Evolutionary conservation across 2,888 invertebrate genomes (phyloP).

Genomic region (Poecilobothrus nobilitatus): DNA sequence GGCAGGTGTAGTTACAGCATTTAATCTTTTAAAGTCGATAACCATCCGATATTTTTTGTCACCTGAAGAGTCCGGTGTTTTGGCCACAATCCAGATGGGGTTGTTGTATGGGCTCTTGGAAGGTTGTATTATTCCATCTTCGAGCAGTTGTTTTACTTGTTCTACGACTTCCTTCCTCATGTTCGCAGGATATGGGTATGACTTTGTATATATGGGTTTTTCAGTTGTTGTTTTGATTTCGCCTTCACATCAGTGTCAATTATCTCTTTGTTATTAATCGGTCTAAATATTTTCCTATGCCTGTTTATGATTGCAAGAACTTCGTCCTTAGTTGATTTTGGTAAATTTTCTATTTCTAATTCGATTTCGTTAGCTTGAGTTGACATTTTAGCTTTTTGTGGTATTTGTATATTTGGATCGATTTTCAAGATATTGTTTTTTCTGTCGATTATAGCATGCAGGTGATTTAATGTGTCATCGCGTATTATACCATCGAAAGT

Average conservation of each 20-base stretch:
- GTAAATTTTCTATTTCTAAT: background rate
- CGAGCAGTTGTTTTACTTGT: constrained; percentile 30
- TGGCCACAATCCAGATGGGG: constrained; percentile 27
- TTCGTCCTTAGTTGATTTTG: background rate
- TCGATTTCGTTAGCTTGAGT: constrained; percentile 15
- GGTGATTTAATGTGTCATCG: too few relatives aligned
- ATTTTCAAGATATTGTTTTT: constrained; percentile 13
- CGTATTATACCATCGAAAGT: too few relatives aligned
- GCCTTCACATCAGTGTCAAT: constrained; percentile 26
- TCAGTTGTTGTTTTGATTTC: constrained; percentile 28
- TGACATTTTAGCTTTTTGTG: constrained; percentile 14
- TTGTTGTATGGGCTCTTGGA: constrained; percentile 29
- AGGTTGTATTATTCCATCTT: too few relatives aligned
- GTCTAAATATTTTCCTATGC: constrained; percentile 11
- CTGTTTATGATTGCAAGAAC: background rate
- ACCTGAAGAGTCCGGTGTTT: constrained; percentile 22
- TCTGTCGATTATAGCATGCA: constrained; percentile 14
- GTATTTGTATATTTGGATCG: constrained; percentile 13
- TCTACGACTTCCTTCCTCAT: constrained; percentile 31
- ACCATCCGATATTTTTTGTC: constrained; percentile 24
- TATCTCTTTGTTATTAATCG: constrained; percentile 10
- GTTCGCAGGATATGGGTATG: constrained; percentile 31
- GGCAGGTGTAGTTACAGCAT: constrained; percentile 14
- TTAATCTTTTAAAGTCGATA: constrained; percentile 23
- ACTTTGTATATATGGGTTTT: constrained; percentile 28